Base-by-base conservation (phyloP, 1,140 invertebrate genomes). In the Probaryconus sp. region DNA sequence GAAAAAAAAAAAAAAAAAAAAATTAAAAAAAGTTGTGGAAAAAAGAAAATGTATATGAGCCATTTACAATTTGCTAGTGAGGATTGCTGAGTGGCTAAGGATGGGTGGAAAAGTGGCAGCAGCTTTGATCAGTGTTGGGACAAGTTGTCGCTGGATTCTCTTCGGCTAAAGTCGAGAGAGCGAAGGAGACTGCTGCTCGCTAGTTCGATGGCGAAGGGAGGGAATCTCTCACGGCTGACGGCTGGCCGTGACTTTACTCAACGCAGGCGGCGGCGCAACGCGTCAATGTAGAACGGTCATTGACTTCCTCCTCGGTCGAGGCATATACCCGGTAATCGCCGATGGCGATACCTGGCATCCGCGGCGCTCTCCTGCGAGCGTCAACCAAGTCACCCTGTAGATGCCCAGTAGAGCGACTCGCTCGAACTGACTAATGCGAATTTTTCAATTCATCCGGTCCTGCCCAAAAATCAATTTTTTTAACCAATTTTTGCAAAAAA, bases 201-300 rank as follows among this genome's bases (percentile, higher is more conserved):
- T n/a, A n/a, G n/a, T n/a, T n/a, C n/a, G n/a, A n/a, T n/a, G n/a
- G 79, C 63, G 76, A 73, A 77, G 77, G 76, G 80, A 83, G 79
- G 83, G 83, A 83, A 85, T 85, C 84, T n/a, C n/a, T 86, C 85
- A 86, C 83, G 84, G 85, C 84, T 87, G 84, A 86, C 79, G 85
- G 81, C 81, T 85, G 85, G 85, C 85, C 85, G 81, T 87, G 85
- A 87, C 85, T 86, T 86, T 85, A 85, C 83, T 85, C 83, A 79
- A 83, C 83, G 83, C 81, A 82, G 83, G 79, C 84, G 83, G 78
- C 82, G 80, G 80, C 81, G 80, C 82, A 87, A 79, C 84, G 85
- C 85, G 86, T 87, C 85, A 88, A 88, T 87, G 85, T 88, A 88
- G 86, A 88, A 88, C 86, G 85, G 86, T 87, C 86, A 83, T 85